Conservation (phyloP, 2,797 vertebrate genomes). For the Darevskia nairensis region DNA sequence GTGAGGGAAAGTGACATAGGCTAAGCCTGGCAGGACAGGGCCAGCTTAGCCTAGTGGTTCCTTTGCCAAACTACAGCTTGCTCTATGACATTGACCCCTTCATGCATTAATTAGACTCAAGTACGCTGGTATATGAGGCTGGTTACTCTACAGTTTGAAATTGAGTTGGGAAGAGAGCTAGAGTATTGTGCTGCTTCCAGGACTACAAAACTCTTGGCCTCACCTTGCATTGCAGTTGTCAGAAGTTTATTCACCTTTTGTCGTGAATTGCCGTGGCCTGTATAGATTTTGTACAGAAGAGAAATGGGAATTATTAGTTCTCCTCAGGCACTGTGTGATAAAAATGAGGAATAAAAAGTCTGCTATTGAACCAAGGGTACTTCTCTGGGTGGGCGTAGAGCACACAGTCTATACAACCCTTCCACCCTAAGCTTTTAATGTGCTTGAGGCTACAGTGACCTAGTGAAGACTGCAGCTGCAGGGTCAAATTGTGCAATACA, state of each 20-base stretch:
- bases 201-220: background rate
- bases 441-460: background rate
- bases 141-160: too few species aligned
- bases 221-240: background rate
- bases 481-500: background rate
- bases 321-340: background rate
- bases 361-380: background rate
- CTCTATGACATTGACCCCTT: too few species aligned
- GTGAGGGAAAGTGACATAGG: too few species aligned
- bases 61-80: too few species aligned
- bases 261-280: background rate
- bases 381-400: background rate
- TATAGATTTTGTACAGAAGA: background rate
- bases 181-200: background rate
- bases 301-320: slow-evolving; percentile 5
- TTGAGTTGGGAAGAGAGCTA: background rate
- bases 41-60: too few species aligned
- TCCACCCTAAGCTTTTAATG: background rate
- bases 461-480: slow-evolving; percentile 9
- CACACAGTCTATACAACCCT: background rate
- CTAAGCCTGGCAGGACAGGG: too few species aligned
- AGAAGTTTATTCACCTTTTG: too few species aligned
- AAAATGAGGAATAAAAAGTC: background rate
- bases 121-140: too few species aligned
- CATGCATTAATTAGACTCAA: too few species aligned